phyloP scores from a whole-genome alignment of 2,888 invertebrate genomes.

The Cryptosula pallasiana region DNA sequence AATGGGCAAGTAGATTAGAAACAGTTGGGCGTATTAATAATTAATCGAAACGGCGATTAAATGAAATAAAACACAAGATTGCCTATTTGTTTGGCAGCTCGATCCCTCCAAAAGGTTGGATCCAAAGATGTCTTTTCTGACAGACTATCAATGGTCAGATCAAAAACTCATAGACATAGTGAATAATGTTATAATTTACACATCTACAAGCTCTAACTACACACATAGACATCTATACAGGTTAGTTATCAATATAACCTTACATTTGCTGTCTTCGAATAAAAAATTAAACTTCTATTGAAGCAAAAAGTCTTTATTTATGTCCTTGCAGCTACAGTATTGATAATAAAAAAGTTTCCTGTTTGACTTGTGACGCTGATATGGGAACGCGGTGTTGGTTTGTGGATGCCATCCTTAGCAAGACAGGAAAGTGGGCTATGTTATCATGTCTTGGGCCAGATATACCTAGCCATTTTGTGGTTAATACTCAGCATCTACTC shows the following conservation, averaged over 20 bases:
- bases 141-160: not conserved
- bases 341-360: not conserved
- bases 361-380: not conserved
- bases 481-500: not conserved
- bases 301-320: not conserved
- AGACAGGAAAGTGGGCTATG: not conserved
- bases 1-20: too few relatives aligned
- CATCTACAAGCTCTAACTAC: constrained; percentile 13
- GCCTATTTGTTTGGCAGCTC: not conserved
- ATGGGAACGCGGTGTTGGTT: not conserved
- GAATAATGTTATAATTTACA: not conserved
- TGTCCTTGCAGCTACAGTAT: not conserved
- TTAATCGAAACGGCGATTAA: too few relatives aligned
- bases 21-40: too few relatives aligned
- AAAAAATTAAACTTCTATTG: too few relatives aligned
- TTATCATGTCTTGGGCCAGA: constrained; percentile 9
- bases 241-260: too few relatives aligned
- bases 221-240: constrained; percentile 6
- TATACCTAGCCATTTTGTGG: not conserved
- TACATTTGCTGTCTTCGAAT: too few relatives aligned
- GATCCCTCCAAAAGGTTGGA: not conserved
- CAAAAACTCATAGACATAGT: not conserved
- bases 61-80: too few relatives aligned
- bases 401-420: not conserved
- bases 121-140: not conserved